Conservation (phyloP, 1,140 invertebrate genomes). For the Drosophila auraria region DNA sequence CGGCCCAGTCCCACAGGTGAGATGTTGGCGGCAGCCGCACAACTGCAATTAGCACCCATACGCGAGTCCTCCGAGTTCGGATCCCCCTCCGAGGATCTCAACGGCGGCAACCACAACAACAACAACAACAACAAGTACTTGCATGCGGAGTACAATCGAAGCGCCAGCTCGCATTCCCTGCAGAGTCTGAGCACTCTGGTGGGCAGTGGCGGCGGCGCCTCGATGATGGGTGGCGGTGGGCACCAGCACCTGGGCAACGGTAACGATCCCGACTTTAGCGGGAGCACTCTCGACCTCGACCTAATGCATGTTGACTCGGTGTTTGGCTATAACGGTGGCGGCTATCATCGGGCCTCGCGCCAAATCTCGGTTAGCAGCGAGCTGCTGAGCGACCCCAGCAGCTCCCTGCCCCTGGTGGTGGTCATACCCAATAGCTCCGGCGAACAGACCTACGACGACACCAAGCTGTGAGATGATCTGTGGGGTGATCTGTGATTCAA, state of each 20-base stretch:
- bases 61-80: conserved; percentile 84
- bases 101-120: conserved; percentile 3
- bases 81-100: conserved; percentile 79
- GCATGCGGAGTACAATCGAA: conserved; percentile 71
- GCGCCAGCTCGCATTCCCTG: conserved; percentile 76
- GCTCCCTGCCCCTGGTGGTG: conserved; percentile 74
- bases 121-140: conserved; percentile 58
- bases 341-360: conserved; percentile 42
- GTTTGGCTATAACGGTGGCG: conserved; percentile 31
- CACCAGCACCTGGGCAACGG: conserved; percentile 45
- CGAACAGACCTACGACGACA: conserved; percentile 71
- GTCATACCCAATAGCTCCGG: conserved; percentile 75
- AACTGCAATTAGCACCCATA: conserved; percentile 85
- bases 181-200: conserved; percentile 64
- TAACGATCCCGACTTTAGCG: conserved; percentile 58
- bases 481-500: conserved; percentile 32
- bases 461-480: conserved; percentile 68
- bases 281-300: conserved; percentile 61
- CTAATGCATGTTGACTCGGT: conserved; percentile 55
- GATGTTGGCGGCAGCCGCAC: conserved; percentile 83
- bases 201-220: conserved; percentile 25
- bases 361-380: conserved; percentile 71
- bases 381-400: conserved; percentile 51
- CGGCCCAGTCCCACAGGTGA: conserved; percentile 85
- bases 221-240: conserved; percentile 22